These are phyloP conservation scores for Gymnobelideus leadbeateri DNA, from an alignment of 2,113 vertebrate genomes.

Conservation along the genomic window DNA sequence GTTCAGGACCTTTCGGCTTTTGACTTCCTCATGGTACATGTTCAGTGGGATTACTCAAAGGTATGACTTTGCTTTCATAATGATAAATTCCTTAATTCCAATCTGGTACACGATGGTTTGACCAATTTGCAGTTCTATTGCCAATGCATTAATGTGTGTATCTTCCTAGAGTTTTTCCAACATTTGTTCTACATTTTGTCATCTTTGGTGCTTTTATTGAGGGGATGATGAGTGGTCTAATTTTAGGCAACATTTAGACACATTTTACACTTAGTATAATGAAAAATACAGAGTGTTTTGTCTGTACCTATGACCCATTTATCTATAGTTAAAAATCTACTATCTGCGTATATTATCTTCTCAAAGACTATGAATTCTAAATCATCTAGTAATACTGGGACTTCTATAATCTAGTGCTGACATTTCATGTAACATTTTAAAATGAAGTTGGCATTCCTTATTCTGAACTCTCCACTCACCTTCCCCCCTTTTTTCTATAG, in stretches of 20 bases:
- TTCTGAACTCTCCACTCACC: not conserved
- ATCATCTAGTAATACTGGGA: conserved; percentile 4
- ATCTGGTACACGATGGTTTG: not conserved
- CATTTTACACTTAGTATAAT: not conserved
- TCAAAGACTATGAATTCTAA: conserved; percentile 23
- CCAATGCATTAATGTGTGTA: not conserved
- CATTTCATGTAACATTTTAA: conserved; percentile 7
- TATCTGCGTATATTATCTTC: conserved; percentile 28
- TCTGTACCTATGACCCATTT: not conserved
- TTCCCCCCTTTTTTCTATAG: not conserved
- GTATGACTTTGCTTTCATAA: not conserved
- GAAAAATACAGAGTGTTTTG: not conserved
- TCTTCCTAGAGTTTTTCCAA: not conserved
- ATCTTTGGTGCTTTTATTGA: not conserved
- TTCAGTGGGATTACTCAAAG: not conserved
- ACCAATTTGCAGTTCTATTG: not conserved
- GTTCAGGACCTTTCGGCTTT: not conserved
- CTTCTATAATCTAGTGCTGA: conserved; percentile 34
- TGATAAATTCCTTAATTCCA: not conserved
- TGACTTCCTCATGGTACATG: not conserved
- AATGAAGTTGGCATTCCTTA: conserved; percentile 5
- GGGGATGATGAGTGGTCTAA: not conserved
- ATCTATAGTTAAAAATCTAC: not conserved
- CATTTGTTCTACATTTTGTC: not conserved
- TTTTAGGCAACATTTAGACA: not conserved